Evolutionary conservation across 2,888 invertebrate species (phyloP).

Genomic region (Trisateles emortualis): DNA sequence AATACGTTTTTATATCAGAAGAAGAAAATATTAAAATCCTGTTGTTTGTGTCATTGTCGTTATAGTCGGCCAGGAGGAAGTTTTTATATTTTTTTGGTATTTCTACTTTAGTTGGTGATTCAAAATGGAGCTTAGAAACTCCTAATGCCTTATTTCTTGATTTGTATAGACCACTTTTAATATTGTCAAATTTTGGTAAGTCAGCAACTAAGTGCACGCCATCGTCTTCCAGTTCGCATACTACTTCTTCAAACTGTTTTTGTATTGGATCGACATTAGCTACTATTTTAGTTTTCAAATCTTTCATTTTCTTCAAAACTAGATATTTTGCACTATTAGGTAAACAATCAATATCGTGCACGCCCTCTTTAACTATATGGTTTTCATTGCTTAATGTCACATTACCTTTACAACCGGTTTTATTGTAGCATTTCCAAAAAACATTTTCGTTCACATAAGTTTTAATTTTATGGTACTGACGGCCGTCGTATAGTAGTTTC

Average conservation of each 20-base stretch:
- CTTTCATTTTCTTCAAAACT: slow-evolving; percentile 8
- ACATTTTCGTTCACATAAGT: slow-evolving; percentile 15
- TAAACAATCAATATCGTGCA: slow-evolving; percentile 19
- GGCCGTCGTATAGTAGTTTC: slow-evolving; percentile 14
- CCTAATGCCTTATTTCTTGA: slow-evolving; percentile 15
- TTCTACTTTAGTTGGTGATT: slow-evolving; percentile 9
- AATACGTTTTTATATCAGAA: neutral
- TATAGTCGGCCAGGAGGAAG: slow-evolving; percentile 2
- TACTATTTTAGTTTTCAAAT: slow-evolving; percentile 2
- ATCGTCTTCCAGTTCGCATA: slow-evolving; percentile 14
- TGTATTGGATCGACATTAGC: neutral
- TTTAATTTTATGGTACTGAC: slow-evolving; percentile 9
- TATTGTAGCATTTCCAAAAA: slow-evolving; percentile 20
- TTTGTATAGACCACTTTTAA: slow-evolving; percentile 23
- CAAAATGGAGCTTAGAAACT: slow-evolving; percentile 15
- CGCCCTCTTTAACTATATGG: slow-evolving; percentile 13
- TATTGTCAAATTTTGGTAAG: slow-evolving; percentile 17
- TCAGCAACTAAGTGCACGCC: slow-evolving; percentile 14
- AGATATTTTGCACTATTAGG: slow-evolving; percentile 16
- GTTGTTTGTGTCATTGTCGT: neutral
- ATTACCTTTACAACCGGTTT: slow-evolving; percentile 17
- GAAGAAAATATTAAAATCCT: slow-evolving; percentile 1
- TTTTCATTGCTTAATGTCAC: slow-evolving; percentile 22
- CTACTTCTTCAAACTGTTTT: slow-evolving; percentile 12
- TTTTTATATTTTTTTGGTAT: slow-evolving; percentile 1